These are phyloP conservation scores for Heliconius sara DNA, from an alignment of 2,888 invertebrate genomes.

Conservation along the genomic window DNA sequence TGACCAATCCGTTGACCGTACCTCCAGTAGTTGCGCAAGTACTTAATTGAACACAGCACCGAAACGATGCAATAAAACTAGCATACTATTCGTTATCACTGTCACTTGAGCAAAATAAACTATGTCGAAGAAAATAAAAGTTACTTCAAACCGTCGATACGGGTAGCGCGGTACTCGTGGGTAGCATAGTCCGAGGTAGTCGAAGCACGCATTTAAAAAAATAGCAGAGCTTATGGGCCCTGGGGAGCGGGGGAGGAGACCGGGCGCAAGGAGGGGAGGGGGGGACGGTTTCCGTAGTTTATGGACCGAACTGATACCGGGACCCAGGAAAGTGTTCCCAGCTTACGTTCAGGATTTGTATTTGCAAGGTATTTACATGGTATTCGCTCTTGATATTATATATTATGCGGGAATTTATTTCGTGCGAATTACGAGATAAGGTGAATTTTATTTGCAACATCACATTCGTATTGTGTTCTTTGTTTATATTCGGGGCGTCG, in stretches of 20 bases:
- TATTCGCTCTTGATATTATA: slow-evolving; percentile 60
- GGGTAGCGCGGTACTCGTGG: slow-evolving; percentile 61
- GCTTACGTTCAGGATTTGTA: slow-evolving; percentile 79
- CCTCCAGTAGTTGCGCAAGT: slow-evolving; percentile 52
- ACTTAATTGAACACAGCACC: slow-evolving; percentile 59
- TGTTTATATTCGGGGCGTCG: not conserved
- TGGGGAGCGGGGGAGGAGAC: slow-evolving; percentile 63
- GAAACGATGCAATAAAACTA: slow-evolving; percentile 58
- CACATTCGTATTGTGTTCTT: slow-evolving; percentile 16
- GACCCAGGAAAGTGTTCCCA: slow-evolving; percentile 76
- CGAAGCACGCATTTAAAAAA: slow-evolving; percentile 79
- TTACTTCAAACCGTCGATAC: slow-evolving; percentile 68
- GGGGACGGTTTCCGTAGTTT: slow-evolving; percentile 66
- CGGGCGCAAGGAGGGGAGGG: slow-evolving; percentile 44
- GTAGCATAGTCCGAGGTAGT: slow-evolving; percentile 64
- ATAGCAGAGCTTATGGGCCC: slow-evolving; percentile 76
- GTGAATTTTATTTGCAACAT: slow-evolving; percentile 25
- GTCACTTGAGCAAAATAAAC: slow-evolving; percentile 59
- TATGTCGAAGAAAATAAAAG: slow-evolving; percentile 68
- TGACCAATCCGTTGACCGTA: slow-evolving; percentile 51
- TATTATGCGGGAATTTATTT: slow-evolving; percentile 54
- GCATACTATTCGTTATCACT: slow-evolving; percentile 58
- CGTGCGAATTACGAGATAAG: slow-evolving; percentile 35
- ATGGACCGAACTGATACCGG: slow-evolving; percentile 81
- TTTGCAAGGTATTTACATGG: slow-evolving; percentile 74